phyloP scores from a whole-genome alignment of 2,113 vertebrate genomes.

The Ariopsis seemanni region DNA sequence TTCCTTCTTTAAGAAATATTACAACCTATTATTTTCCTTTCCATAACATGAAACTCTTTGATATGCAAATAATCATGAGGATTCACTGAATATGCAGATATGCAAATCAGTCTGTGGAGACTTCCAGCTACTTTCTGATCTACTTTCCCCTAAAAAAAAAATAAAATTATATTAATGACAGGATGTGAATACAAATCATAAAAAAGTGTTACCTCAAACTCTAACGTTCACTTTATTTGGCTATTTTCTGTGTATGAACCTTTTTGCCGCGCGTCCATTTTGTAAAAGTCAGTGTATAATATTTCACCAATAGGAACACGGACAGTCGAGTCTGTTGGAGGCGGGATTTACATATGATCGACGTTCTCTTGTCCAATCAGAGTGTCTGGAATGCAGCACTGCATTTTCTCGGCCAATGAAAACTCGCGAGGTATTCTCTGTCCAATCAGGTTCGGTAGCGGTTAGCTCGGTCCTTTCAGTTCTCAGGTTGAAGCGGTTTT shows the following conservation, averaged over 20 bases:
- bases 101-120: not conserved
- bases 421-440: not conserved
- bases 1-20: not conserved
- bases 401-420: not conserved
- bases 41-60: not conserved
- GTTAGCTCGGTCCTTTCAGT: constrained; percentile 57
- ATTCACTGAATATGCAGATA: not conserved
- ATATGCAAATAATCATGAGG: not conserved
- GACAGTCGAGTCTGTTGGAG: not conserved
- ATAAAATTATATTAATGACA: not conserved
- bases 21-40: not conserved
- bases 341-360: constrained; percentile 39
- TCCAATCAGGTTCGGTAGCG: constrained; percentile 18
- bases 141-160: not conserved
- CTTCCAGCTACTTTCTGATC: not conserved
- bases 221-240: not conserved
- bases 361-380: constrained; percentile 37
- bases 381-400: not conserved
- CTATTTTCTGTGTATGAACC: not conserved
- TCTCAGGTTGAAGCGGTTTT: constrained; percentile 54
- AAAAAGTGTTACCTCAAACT: not conserved
- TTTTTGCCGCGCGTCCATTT: not conserved
- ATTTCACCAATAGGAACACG: constrained; percentile 35
- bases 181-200: not conserved
- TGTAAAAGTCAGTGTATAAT: constrained; percentile 1